phyloP scores from a whole-genome alignment of 2,113 vertebrate genomes.

The Neolamprologus modestus region DNA sequence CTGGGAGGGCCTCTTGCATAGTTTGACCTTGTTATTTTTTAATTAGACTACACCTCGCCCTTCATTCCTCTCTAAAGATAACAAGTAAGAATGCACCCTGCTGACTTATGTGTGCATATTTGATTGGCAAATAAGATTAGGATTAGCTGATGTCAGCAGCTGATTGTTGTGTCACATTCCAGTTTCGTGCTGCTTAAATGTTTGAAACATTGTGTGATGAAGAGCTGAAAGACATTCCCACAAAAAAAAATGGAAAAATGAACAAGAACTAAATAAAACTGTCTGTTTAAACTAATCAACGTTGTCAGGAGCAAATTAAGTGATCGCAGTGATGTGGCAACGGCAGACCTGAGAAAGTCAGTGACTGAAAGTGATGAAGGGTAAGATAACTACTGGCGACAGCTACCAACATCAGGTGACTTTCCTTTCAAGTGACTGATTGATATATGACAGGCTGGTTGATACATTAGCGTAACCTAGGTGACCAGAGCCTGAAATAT shows the following conservation, averaged over 20 bases:
- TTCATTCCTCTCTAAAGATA: not conserved
- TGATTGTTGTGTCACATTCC: not conserved
- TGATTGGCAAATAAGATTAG: not conserved
- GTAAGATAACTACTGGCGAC: not conserved
- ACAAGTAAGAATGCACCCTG: not conserved
- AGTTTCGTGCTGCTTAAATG: not conserved
- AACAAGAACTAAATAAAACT: not conserved
- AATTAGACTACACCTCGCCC: not conserved
- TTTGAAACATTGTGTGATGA: not conserved
- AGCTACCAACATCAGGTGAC: not conserved
- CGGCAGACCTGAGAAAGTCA: not conserved
- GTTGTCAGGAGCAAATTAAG: not conserved
- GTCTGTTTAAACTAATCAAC: accelerated
- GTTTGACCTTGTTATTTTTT: not conserved
- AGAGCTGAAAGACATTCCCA: not conserved
- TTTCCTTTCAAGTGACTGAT: not conserved
- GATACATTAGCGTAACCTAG: not conserved
- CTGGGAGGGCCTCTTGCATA: not conserved
- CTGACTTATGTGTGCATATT: not conserved
- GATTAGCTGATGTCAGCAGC: not conserved
- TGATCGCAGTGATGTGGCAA: not conserved
- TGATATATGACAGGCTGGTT: not conserved
- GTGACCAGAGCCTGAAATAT: not conserved
- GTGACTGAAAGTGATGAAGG: not conserved
- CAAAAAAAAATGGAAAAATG: not conserved